A percentile compares a stretch with the other conserved stretches of the same genome.
These are phyloP conservation scores for Brachionus paranguensis DNA, from an alignment of 1,140 invertebrate species.

Conservation along the genomic window DNA sequence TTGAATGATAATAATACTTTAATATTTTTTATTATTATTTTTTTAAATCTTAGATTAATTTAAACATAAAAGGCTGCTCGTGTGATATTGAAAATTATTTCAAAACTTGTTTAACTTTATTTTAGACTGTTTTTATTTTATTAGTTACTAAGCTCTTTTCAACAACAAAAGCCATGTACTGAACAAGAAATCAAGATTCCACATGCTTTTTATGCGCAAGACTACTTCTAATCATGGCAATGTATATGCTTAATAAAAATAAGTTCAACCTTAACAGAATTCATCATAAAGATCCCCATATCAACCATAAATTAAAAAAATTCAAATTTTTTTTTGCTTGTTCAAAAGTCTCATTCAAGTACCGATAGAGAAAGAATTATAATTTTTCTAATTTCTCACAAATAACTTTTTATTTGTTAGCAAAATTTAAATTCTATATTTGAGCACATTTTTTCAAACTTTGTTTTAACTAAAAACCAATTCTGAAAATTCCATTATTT, in stretches of 20 bases:
- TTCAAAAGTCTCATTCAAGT: not conserved
- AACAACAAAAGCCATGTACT: too few species aligned
- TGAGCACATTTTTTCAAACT: slow-evolving; percentile 16
- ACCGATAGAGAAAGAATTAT: not conserved
- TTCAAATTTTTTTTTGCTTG: not conserved
- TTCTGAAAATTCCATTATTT: slow-evolving; percentile 1
- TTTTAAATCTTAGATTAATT: not conserved
- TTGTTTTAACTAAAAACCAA: not conserved
- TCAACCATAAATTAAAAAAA: not conserved
- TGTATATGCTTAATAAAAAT: not conserved
- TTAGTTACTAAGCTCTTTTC: not conserved
- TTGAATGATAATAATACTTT: too few species aligned
- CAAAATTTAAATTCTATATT: not conserved
- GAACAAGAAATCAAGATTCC: too few species aligned
- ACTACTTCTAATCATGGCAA: not conserved
- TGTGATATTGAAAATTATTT: not conserved
- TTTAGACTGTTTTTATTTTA: not conserved
- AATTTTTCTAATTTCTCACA: not conserved
- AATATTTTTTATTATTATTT: not conserved
- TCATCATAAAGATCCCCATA: not conserved
- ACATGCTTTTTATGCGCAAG: not conserved
- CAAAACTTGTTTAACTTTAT: slow-evolving; percentile 5
- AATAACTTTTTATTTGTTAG: slow-evolving; percentile 4
- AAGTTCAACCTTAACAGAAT: not conserved
- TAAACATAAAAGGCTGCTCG: not conserved